phyloP scores from a whole-genome alignment of 2,888 invertebrate genomes.

The Ectemnius cavifrons region DNA sequence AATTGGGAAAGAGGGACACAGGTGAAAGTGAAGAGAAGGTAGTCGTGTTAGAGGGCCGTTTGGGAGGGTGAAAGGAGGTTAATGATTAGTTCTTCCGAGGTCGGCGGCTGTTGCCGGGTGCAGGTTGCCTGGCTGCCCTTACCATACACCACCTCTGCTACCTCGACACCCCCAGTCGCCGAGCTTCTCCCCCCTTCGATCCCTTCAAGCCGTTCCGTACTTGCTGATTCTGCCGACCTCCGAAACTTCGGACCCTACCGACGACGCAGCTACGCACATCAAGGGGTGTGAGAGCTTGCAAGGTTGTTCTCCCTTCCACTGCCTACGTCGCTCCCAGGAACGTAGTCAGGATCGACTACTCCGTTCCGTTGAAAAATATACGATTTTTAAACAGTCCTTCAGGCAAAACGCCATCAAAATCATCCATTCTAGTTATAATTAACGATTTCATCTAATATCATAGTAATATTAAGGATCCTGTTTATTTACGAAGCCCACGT shows the following conservation, averaged over 20 bases:
- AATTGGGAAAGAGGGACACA: slow-evolving; percentile 51
- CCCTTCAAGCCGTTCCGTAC: slow-evolving; percentile 57
- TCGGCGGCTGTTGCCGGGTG: slow-evolving; percentile 76
- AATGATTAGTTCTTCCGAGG: slow-evolving; percentile 76
- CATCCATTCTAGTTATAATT: too few relatives aligned
- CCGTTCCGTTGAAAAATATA: neutral
- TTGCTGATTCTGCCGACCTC: slow-evolving; percentile 60
- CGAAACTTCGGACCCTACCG: slow-evolving; percentile 67
- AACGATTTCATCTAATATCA: too few relatives aligned
- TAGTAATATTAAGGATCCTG: too few relatives aligned
- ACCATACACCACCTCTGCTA: slow-evolving; percentile 48
- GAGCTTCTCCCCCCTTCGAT: slow-evolving; percentile 49
- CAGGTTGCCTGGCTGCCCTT: slow-evolving; percentile 69
- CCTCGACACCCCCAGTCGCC: slow-evolving; percentile 50
- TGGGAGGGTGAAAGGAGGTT: slow-evolving; percentile 72
- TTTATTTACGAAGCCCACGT: too few relatives aligned
- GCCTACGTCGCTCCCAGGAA: slow-evolving; percentile 56
- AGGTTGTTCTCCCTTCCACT: slow-evolving; percentile 70
- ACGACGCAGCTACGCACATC: slow-evolving; percentile 56
- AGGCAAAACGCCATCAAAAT: neutral
- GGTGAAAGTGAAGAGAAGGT: slow-evolving; percentile 71
- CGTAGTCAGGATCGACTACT: slow-evolving; percentile 53
- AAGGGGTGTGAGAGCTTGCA: slow-evolving; percentile 67
- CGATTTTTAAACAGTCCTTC: slow-evolving; percentile 25
- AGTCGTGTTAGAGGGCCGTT: slow-evolving; percentile 57